phyloP scores from a whole-genome alignment of 2,797 vertebrate genomes.

The Helarctos malayanus region DNA sequence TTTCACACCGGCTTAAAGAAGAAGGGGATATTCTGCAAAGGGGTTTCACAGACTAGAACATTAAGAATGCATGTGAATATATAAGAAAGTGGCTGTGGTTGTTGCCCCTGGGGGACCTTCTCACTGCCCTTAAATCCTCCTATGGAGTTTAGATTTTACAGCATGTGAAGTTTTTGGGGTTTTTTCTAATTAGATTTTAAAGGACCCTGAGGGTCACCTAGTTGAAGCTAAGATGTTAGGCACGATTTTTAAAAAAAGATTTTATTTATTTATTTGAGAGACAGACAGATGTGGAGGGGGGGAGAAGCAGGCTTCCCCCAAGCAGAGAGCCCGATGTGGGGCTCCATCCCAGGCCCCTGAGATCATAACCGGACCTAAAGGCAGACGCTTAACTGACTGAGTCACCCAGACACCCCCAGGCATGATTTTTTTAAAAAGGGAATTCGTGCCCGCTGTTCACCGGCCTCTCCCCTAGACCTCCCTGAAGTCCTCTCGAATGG shows the following conservation, averaged over 20 bases:
- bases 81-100: neutral
- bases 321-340: too few relatives aligned
- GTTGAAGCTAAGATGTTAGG: neutral
- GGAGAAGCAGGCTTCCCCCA: too few relatives aligned
- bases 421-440: neutral
- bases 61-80: neutral
- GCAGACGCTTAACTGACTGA: too few relatives aligned
- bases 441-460: neutral
- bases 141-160: neutral
- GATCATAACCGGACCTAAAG: too few relatives aligned
- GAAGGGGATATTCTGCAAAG: neutral
- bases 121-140: neutral
- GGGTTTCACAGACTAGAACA: neutral
- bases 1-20: neutral
- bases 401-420: neutral
- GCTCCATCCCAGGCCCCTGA: too few relatives aligned
- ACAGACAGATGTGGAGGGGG: too few relatives aligned
- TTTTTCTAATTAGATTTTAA: neutral
- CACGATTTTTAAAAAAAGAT: neutral
- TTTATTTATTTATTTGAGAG: too few relatives aligned
- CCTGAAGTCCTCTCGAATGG: neutral
- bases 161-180: neutral
- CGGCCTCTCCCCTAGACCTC: neutral
- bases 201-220: neutral
- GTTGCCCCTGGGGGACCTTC: neutral